These are phyloP conservation scores for Apostichopus parvimensis DNA, from an alignment of 35 echinoderm and acorn worm genomes.

Conservation along the genomic window DNA sequence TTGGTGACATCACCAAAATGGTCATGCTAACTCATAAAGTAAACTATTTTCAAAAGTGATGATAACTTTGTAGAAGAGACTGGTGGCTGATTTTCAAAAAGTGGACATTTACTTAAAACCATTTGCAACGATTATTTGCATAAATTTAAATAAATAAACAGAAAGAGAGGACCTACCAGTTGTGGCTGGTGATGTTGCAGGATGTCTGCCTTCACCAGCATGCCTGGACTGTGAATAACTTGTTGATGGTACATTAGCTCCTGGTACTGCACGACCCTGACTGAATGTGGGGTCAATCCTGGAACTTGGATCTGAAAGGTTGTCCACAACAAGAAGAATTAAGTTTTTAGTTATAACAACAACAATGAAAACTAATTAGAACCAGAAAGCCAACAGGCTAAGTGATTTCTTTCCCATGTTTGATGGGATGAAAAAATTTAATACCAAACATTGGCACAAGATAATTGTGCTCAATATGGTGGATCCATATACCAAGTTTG, in stretches of 20 bases:
- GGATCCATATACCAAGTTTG: too few relatives aligned
- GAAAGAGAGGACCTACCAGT: constrained; percentile 4
- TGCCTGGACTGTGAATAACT: constrained; percentile 9
- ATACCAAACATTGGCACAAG: too few relatives aligned
- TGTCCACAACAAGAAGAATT: background rate
- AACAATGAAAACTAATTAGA: too few relatives aligned
- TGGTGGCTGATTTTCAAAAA: background rate
- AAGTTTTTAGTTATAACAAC: too few relatives aligned
- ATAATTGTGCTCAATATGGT: too few relatives aligned
- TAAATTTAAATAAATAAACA: background rate
- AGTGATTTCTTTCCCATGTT: too few relatives aligned
- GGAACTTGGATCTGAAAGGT: background rate
- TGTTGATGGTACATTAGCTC: constrained; percentile 24
- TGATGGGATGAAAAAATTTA: too few relatives aligned
- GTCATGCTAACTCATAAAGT: too few relatives aligned
- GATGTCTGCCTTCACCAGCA: constrained; percentile 25
- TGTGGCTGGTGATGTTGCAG: constrained; percentile 7
- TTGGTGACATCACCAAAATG: too few relatives aligned
- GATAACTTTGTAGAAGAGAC: too few relatives aligned
- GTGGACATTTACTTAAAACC: background rate
- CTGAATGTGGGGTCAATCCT: background rate
- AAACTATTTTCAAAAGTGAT: too few relatives aligned
- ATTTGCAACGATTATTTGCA: background rate
- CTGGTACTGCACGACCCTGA: background rate
- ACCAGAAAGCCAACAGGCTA: too few relatives aligned